A percentile compares a stretch with the other conserved stretches of the same genome.
Evolutionary conservation across 2,888 invertebrate genomes (phyloP).

Genomic region (Drosophila algonquin): DNA sequence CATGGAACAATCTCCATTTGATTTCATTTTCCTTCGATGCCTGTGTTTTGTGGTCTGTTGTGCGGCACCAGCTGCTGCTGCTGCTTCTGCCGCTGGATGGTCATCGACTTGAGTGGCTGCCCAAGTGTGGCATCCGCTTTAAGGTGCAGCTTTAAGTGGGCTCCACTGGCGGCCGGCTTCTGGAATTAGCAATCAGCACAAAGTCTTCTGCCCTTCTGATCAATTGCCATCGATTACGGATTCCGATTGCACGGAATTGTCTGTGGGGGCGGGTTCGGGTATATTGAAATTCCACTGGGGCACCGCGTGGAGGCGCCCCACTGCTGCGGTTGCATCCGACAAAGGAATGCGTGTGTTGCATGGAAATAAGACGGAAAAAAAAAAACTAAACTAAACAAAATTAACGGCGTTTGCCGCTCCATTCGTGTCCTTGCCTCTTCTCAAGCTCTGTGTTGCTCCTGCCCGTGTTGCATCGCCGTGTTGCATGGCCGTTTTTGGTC

Average conservation of each 20-base stretch:
- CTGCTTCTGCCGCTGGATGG: slow-evolving; percentile 19
- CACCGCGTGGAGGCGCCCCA: slow-evolving; percentile 1
- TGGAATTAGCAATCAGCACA: slow-evolving; percentile 41
- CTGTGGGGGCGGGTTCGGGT: slow-evolving; percentile 1
- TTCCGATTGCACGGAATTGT: slow-evolving; percentile 19
- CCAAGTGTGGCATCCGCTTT: slow-evolving; percentile 18
- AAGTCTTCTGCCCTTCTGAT: slow-evolving; percentile 14
- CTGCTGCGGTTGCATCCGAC: slow-evolving; percentile 7
- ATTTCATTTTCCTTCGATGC: slow-evolving; percentile 47
- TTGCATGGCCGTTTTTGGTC: slow-evolving; percentile 56
- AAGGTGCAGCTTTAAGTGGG: slow-evolving; percentile 36
- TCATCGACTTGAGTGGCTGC: slow-evolving; percentile 59
- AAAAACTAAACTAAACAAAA: slow-evolving; percentile 44
- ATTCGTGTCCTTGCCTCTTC: slow-evolving; percentile 13
- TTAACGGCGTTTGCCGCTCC: slow-evolving; percentile 37
- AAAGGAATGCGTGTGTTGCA: slow-evolving; percentile 20
- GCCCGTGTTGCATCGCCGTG: slow-evolving; percentile 13
- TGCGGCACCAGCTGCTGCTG: slow-evolving; percentile 10
- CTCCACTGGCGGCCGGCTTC: not conserved
- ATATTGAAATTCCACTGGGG: slow-evolving; percentile 35
- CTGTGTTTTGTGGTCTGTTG: slow-evolving; percentile 12
- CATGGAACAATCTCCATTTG: slow-evolving; percentile 51
- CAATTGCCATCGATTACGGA: slow-evolving; percentile 39
- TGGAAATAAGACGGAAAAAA: not conserved
- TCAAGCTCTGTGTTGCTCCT: slow-evolving; percentile 12